Evolutionary conservation across 2,113 vertebrate genomes (phyloP).

Genomic region (Hydropotes inermis): DNA sequence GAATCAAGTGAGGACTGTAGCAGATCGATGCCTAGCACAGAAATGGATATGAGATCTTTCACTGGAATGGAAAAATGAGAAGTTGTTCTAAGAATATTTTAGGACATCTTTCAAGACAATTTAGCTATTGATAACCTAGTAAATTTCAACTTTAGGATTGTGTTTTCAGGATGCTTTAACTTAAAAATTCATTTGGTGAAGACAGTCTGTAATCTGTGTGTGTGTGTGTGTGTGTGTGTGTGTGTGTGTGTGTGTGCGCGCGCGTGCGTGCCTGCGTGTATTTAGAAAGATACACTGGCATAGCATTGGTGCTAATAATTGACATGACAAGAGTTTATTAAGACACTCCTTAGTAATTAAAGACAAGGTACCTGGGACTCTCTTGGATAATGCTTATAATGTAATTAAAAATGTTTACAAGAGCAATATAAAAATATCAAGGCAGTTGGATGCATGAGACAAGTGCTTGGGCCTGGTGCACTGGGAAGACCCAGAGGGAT

Average conservation of each 20-base stretch:
- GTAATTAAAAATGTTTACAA: constrained; percentile 23
- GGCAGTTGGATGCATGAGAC: not conserved
- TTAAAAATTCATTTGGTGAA: constrained; percentile 22
- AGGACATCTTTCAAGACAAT: constrained; percentile 43
- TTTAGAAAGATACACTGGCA: not conserved
- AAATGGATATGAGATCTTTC: constrained; percentile 50
- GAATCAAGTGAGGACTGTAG: constrained; percentile 30
- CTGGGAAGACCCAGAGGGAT: too few relatives aligned
- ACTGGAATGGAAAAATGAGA: constrained; percentile 51
- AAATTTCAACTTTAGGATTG: constrained; percentile 13
- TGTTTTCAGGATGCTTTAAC: constrained; percentile 6
- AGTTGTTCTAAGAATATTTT: constrained; percentile 34
- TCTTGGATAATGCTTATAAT: not conserved
- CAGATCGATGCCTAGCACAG: constrained; percentile 27
- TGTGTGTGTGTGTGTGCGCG: not conserved
- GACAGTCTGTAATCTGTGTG: not conserved
- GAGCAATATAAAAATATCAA: constrained; percentile 13
- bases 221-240: not conserved
- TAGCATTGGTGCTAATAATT: not conserved
- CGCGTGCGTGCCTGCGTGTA: not conserved
- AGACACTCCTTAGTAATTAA: not conserved
- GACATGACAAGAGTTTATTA: not conserved
- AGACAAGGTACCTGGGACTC: not conserved
- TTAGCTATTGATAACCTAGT: constrained; percentile 22
- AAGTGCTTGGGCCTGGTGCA: too few relatives aligned